Base-by-base conservation (phyloP, 2,113 vertebrate species). In the Stomatorhinus ivindoensis region DNA sequence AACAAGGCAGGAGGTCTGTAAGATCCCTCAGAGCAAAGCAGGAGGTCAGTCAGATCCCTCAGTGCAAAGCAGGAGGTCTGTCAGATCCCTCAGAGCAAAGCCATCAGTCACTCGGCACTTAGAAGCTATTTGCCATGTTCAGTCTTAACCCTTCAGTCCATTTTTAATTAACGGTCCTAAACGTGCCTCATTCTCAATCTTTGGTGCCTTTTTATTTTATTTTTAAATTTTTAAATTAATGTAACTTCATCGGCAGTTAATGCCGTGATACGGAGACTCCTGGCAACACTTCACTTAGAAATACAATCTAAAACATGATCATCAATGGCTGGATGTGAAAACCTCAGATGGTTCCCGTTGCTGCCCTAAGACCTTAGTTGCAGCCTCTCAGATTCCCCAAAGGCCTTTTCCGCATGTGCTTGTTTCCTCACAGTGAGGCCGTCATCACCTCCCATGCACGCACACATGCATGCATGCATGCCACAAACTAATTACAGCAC, bases 401-500 rank as follows among this genome's bases (percentile, higher is more conserved):
- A 48, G 83, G 44, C 44, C 11, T 24, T n/a, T 48, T 48, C n/a
- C 83, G 15, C 24, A 3, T 42, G 86, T 65, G 39, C 39, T 10
- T 17, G n/a, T 50, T 39, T 47, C 83, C 46, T 47, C 47, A n/a
- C 1, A 1, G 42, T 31, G 46, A 83, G 80, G 15, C 80, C 8
- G 21, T 44, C 35, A 46, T 90, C 90, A 91, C 90, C 58, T 17
- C 69, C 47, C 53, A 65, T 35, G 58, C 48, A 15, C 19, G 24
- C 55, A 58, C 55, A n/a, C 24, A n/a, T 35, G 55, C 55, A n/a
- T 31, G 55, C 61, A 86, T 44, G 73, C 47, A 83, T 50, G 50
- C 86, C 80, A 88, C 85, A 89, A 76, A 50, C 90, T 93, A 91
- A 93, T 94, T 92, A 92, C 89, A 3, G 90, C 92, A 90, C 83